Percentiles rank a stretch among this genome's conserved stretches.
phyloP scores from a whole-genome alignment of 1,140 invertebrate species.

The Drusus annulatus region DNA sequence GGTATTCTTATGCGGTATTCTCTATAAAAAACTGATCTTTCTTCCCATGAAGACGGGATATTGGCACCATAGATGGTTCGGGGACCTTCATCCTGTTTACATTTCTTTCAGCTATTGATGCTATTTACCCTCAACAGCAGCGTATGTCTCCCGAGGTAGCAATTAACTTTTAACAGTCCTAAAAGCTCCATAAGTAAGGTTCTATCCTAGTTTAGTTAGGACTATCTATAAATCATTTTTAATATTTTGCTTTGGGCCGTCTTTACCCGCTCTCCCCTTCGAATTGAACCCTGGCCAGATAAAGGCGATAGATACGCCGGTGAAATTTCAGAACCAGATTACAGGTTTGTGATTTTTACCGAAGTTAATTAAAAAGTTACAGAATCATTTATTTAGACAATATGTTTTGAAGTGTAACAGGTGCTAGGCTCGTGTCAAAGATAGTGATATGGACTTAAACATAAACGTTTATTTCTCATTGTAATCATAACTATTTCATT shows the following conservation, averaged over 20 bases:
- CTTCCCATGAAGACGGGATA: no score
- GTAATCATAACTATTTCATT: not conserved
- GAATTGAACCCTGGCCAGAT: not conserved
- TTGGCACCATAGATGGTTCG: no score
- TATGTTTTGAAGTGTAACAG: conserved; percentile 34
- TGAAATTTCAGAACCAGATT: conserved; percentile 50
- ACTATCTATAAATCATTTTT: no score
- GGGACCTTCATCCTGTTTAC: no score
- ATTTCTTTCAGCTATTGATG: no score
- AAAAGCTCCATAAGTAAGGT: no score
- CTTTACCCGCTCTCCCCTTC: not conserved
- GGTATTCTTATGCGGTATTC: no score
- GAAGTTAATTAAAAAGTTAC: conserved; percentile 55
- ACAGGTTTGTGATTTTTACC: conserved; percentile 46
- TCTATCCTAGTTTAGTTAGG: no score
- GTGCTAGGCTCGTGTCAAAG: conserved; percentile 36
- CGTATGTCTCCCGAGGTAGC: no score
- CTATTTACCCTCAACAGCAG: no score
- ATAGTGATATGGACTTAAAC: conserved; percentile 37
- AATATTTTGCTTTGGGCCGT: not conserved
- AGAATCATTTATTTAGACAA: conserved; percentile 34
- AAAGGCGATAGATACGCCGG: conserved; percentile 42
- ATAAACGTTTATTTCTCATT: not conserved
- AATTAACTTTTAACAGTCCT: no score
- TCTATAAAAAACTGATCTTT: no score